Evolutionary conservation across 2,797 vertebrate genomes (phyloP).

Genomic region (Manis javanica): DNA sequence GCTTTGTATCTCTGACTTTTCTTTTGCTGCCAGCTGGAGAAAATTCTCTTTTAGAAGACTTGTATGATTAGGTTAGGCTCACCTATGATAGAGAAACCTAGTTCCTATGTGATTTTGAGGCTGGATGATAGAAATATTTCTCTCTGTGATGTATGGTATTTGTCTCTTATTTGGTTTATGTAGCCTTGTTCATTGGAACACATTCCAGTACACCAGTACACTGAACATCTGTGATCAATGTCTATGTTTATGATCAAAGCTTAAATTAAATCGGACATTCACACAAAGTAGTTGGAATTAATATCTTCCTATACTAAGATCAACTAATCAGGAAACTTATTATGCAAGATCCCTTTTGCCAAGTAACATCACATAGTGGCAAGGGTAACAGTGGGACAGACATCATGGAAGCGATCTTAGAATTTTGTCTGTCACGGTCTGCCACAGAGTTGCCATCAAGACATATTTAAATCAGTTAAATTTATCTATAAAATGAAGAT

Average conservation of each 20-base stretch:
- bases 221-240: constrained; percentile 71
- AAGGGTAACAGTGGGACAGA: neutral
- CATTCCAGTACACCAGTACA: constrained; percentile 20
- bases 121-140: constrained; percentile 50
- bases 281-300: constrained; percentile 66
- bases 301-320: constrained; percentile 34
- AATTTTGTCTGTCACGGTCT: neutral
- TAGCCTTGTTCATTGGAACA: constrained; percentile 50
- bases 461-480: neutral
- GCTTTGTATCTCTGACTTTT: neutral
- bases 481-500: neutral
- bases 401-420: neutral
- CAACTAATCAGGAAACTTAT: constrained; percentile 57
- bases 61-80: neutral
- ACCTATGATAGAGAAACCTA: neutral
- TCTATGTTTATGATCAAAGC: constrained; percentile 69
- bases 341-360: constrained; percentile 42
- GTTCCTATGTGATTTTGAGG: constrained; percentile 62
- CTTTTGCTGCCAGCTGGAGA: neutral
- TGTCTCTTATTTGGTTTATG: neutral
- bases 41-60: neutral
- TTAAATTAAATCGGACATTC: constrained; percentile 82
- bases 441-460: neutral
- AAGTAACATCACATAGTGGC: neutral
- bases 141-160: neutral